These are phyloP conservation scores for Halictus quadricinctus DNA, from an alignment of 2,888 invertebrate genomes.

Conservation along the genomic window DNA sequence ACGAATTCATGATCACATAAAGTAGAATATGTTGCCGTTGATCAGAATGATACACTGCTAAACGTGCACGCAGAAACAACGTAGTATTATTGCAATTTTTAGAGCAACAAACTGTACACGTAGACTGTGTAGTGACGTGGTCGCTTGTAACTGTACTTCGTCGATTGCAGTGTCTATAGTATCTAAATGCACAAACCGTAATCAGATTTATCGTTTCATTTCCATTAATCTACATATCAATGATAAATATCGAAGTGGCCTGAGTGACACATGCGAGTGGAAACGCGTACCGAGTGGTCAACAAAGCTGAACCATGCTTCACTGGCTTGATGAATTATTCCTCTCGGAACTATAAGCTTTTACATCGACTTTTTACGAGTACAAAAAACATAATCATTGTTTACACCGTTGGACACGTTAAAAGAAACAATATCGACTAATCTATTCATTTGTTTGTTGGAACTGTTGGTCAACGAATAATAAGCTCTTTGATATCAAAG, in stretches of 20 bases:
- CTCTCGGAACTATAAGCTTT: background rate
- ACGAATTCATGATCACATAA: too few species aligned
- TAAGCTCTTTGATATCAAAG: too few species aligned
- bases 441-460: background rate
- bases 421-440: background rate
- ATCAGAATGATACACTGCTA: too few species aligned
- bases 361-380: background rate
- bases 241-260: slow-evolving; percentile 3
- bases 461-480: too few species aligned
- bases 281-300: background rate
- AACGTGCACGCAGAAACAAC: background rate
- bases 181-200: background rate
- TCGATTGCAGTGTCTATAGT: background rate
- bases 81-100: background rate
- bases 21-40: too few species aligned
- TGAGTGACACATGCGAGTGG: background rate
- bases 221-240: slow-evolving; percentile 14
- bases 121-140: background rate
- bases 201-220: slow-evolving; percentile 15
- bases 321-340: background rate
- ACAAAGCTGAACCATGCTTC: background rate
- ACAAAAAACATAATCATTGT: background rate
- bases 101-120: background rate
- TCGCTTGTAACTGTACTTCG: background rate
- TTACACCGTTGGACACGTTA: background rate